These are phyloP conservation scores for Catharus ustulatus DNA, from an alignment of 2,797 vertebrate species.

Conservation along the genomic window DNA sequence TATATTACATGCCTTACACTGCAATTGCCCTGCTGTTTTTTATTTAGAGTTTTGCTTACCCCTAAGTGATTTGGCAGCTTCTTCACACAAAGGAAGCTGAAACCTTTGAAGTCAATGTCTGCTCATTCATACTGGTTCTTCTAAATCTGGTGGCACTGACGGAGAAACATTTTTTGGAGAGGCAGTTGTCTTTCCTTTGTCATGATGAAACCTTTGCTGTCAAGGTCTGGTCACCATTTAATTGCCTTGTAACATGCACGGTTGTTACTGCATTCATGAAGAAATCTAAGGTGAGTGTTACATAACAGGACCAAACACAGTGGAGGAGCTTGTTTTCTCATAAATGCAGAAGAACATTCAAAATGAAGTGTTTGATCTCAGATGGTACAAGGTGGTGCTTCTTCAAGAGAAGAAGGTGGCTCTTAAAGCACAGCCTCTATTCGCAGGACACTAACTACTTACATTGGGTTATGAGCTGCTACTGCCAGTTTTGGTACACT, in stretches of 20 bases:
- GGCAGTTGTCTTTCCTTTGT: background rate
- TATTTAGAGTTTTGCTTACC: background rate
- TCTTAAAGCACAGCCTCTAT: background rate
- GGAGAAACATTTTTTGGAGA: background rate
- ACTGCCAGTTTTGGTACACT: background rate
- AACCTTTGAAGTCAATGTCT: background rate
- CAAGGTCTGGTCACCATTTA: background rate
- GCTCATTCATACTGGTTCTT: background rate
- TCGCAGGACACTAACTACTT: background rate
- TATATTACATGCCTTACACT: background rate
- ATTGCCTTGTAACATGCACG: background rate
- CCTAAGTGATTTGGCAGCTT: background rate
- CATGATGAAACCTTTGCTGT: background rate
- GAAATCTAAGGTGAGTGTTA: background rate
- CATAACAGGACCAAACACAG: fast-evolving
- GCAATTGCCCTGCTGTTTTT: background rate
- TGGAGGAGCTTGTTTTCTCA: background rate
- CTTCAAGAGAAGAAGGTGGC: background rate
- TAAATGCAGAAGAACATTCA: background rate
- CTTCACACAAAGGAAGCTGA: background rate
- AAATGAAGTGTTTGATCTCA: background rate
- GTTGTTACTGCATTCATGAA: background rate
- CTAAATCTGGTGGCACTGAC: background rate
- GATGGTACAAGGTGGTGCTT: background rate
- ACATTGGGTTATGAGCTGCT: background rate